Evolutionary conservation across 1,140 invertebrate genomes (phyloP), one percentile per base, ranked within the genome.

Genomic region (Caenorhabditis remanei): DNA sequence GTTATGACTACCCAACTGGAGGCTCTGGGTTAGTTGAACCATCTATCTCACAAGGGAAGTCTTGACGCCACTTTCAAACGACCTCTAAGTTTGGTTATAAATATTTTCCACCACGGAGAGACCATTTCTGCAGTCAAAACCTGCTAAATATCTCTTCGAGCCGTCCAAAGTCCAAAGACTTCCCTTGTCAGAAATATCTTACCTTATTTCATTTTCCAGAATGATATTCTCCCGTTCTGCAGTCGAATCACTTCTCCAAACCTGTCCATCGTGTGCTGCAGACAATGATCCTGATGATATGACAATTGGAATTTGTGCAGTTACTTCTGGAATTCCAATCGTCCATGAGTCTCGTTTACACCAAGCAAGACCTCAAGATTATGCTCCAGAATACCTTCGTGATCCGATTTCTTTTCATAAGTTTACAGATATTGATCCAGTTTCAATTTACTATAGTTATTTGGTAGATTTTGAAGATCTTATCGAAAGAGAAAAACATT

Each of bases 1-100:
- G 61, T 8, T 87, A 87, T 41, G 56, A 84, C 24, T 87, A 87
- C 83, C 86, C 86, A 32, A 87, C 86, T 65, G 86, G 86, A 8
- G 86, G 86, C 19, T 46, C 86, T 40, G 86, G 86, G 86, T 87
- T 5, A 53, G 53, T 19, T 32, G 24, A 21, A 14, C 14, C 3
- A 21, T 63, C 24, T 9, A 24, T 55, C 14, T 13, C 19, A 9
- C n/a, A n/a, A n/a, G n/a, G n/a, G n/a, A n/a, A n/a, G n/a, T n/a
- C n/a, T n/a, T n/a, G n/a, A n/a, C n/a, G n/a, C n/a, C n/a, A n/a
- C n/a, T n/a, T n/a, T n/a, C n/a, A n/a, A n/a, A n/a, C n/a, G n/a
- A n/a, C n/a, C n/a, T n/a, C n/a, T n/a, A n/a, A n/a, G n/a, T n/a
- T n/a, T n/a, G n/a, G n/a, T n/a, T n/a, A n/a, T n/a, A n/a, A n/a